phyloP scores from a whole-genome alignment of 2,888 invertebrate genomes.

The Agrochola litura region DNA sequence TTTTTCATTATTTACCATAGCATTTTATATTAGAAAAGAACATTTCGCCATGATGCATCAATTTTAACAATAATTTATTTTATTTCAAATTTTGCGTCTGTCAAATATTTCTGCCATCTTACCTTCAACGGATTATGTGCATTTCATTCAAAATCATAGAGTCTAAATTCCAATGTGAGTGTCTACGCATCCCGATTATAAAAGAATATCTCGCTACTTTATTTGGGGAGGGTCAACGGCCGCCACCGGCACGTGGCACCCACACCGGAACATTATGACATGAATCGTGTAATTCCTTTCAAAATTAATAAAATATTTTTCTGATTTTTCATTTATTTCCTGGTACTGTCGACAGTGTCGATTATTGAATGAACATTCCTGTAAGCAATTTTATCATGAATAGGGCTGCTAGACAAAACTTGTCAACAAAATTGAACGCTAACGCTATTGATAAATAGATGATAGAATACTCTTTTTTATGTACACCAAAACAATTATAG shows the following conservation, averaged over 20 bases:
- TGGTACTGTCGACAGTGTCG: constrained; percentile 6
- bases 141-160: not conserved
- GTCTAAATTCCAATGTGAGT: constrained; percentile 8
- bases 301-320: constrained; percentile 56
- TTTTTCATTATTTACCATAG: not conserved
- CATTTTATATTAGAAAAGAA: not conserved
- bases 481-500: not conserved
- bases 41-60: not conserved
- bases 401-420: not conserved
- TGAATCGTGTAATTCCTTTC: constrained; percentile 56
- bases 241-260: constrained; percentile 59
- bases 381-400: not conserved
- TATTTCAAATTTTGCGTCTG: constrained; percentile 27
- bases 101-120: constrained; percentile 4
- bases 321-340: constrained; percentile 41
- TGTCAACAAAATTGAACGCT: not conserved
- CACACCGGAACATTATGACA: constrained; percentile 60
- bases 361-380: constrained; percentile 20
- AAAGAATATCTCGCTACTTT: constrained; percentile 50
- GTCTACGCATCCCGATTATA: constrained; percentile 35
- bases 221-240: constrained; percentile 54
- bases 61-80: constrained; percentile 21
- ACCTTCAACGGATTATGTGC: not conserved
- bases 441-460: not conserved
- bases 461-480: not conserved